Evolutionary conservation across 2,113 vertebrate genomes (phyloP).

Genomic region (Pithys albifrons): DNA sequence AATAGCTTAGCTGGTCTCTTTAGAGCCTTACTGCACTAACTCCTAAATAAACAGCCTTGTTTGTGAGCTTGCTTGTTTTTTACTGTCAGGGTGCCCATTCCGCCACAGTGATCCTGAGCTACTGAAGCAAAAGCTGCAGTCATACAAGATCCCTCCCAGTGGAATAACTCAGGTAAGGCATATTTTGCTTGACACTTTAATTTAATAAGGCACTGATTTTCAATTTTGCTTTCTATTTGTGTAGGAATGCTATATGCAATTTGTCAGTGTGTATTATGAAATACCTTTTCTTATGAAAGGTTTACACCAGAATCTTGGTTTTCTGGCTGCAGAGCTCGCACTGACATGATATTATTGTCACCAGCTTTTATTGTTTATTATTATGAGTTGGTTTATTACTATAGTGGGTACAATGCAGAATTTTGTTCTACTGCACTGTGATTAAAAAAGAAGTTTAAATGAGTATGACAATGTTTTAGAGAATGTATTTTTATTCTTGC

Average conservation of each 20-base stretch:
- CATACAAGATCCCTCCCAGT: constrained; percentile 84
- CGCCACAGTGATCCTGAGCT: constrained; percentile 93
- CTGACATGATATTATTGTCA: neutral
- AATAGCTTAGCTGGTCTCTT: constrained; percentile 49
- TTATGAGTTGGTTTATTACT: neutral
- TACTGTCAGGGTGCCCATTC: constrained; percentile 90
- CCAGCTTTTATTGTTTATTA: neutral
- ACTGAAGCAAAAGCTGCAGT: constrained; percentile 93
- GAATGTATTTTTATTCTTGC: neutral
- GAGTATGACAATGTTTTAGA: constrained; percentile 25
- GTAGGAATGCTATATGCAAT: neutral
- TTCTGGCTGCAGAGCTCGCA: neutral
- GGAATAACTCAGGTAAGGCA: constrained; percentile 87
- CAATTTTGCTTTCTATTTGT: neutral
- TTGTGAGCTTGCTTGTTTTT: constrained; percentile 36
- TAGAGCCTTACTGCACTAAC: constrained; percentile 31
- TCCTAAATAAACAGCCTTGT: constrained; percentile 56
- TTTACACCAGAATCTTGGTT: neutral
- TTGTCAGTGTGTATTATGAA: neutral
- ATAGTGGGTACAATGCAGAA: neutral
- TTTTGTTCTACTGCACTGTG: neutral
- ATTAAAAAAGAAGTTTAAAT: constrained; percentile 28
- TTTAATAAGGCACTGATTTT: neutral
- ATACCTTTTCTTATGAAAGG: neutral
- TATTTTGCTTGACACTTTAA: neutral